Base-by-base conservation (phyloP, 2,113 vertebrate species). In the Sinocyclocheilus maitianheensis region DNA sequence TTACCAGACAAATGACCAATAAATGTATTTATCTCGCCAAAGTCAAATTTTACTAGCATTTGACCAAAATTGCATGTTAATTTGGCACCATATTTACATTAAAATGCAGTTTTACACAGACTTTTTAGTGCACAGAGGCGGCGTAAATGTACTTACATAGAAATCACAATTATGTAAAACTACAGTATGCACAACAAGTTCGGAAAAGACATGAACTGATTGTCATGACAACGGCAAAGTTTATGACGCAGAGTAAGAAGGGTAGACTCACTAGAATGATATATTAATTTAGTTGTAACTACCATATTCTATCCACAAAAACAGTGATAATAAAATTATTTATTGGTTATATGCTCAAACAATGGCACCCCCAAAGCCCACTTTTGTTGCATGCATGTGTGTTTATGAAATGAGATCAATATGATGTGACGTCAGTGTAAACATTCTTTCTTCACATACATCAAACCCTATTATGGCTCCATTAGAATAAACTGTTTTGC, bases 401-500 rank as follows among this genome's bases (percentile, higher is more conserved):
- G 24, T 82, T 40, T 77, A 30, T 77, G 43, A 22, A 63, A 1
- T 37, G 80, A 77, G 11, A 74, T 67, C 69, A 51, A 83, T 83
- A 67, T 46, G 18, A 78, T 48, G 74, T 12, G 81, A 79, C 7
- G 5, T 72, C 46, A n/a, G 30, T 18, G 40, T 24, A n/a, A 71
- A 55, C 40, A 58, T 48, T 62, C 51, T 79, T 11, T 55, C 16
- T 80, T 80, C 40, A 22, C 81, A 83, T 74, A 84, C 34, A 83
- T 46, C 76, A 75, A 62, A 65, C 37, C 63, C 63, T 81, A 60
- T 81, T 84, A 58, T 51, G 77, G 51, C 43, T 60, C 62, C 26
- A 87, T 67, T 87, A 65, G 72, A 84, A 85, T 77, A 69, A 85
- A 77, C 43, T 77, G 69, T 80, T 80, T 30, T 79, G 58, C 30